phyloP scores from a whole-genome alignment of 2,888 invertebrate species.

The Monopis laevigella region DNA sequence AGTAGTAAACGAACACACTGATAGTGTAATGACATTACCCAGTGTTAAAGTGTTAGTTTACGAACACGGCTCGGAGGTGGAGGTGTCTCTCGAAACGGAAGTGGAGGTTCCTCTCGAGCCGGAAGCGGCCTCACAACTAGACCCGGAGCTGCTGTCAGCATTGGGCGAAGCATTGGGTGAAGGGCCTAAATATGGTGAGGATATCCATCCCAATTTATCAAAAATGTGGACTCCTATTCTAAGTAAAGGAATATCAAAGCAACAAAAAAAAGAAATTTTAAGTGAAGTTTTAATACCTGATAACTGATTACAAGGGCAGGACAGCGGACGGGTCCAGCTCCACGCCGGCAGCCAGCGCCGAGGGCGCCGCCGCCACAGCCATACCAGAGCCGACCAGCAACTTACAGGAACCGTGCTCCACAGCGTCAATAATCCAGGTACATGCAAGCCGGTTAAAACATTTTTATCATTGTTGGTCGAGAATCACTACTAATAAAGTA shows the following conservation, averaged over 20 bases:
- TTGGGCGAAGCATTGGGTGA: conserved; percentile 15
- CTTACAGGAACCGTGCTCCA: conserved; percentile 6
- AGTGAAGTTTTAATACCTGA: conserved; percentile 4
- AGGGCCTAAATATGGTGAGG: conserved; percentile 13
- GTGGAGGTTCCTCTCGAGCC: no score
- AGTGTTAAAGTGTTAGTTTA: no score
- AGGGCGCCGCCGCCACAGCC: not conserved
- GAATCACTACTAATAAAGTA: conserved; percentile 12
- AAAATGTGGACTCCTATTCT: conserved; percentile 17
- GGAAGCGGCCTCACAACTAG: conserved; percentile 13
- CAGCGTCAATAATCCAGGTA: conserved; percentile 13
- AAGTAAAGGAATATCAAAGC: conserved; percentile 17
- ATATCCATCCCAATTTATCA: conserved; percentile 16
- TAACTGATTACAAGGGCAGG: conserved; percentile 14
- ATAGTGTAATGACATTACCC: no score
- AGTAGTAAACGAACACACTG: no score
- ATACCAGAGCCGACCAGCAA: not conserved
- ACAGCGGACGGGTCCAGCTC: conserved; percentile 20
- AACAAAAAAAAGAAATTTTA: conserved; percentile 15
- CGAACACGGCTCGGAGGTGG: no score
- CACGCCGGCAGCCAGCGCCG: conserved; percentile 15
- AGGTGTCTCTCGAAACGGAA: no score
- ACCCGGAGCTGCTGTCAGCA: conserved; percentile 16
- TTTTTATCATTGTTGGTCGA: conserved; percentile 14
- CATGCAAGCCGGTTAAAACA: conserved; percentile 14